Evolutionary conservation across 2,888 invertebrate genomes (phyloP), one percentile per base, ranked within the genome.

Genomic region (Penaeus monodon): DNA sequence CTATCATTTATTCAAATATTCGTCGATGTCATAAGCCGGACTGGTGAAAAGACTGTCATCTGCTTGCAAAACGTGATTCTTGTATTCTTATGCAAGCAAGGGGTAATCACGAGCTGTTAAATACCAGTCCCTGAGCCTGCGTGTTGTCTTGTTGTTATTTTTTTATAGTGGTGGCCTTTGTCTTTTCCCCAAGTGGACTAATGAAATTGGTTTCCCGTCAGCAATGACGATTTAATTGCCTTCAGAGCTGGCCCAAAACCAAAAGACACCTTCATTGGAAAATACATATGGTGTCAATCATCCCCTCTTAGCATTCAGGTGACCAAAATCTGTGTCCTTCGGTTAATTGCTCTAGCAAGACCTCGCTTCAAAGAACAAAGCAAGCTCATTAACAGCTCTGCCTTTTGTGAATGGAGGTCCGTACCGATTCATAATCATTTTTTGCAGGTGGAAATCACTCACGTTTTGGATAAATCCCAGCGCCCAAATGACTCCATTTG

Each of bases 191-290:
- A 70, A 86, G 83, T 82, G 83, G 86, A 77, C 83, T 86, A 86
- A 86, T 83, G 86, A 82, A 86, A 86, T 86, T 86, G 86, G 86
- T 83, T 86, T 76, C 70, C 86, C 82, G 86, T 86, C 86, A 76
- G 73, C 82, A 44, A 65, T 86, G 86, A 86, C 86, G 86, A 49
- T 83, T 77, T 86, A 86, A 86, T 86, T 83, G 83, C 86, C 73
- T 49, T 68, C 84, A 49, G 73, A 29, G 49, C 29, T 63, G 64
- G 65, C 17, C 57, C 79, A 64, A 79, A 79, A 63, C 86, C 86
- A 82, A 80, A 86, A 86, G 78, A 86, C 83, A 86, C 86, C 86
- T 86, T 83, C 78, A 82, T 83, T 64, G 79, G 73, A 70, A 85
- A 85, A 85, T 85, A 85, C 79, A 70, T 49, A 78, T 22, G n/a